Percentiles rank a stretch among this genome's conserved stretches.
Conservation (phyloP, 2,888 invertebrate species). For the Cosmorhoe ocellata region DNA sequence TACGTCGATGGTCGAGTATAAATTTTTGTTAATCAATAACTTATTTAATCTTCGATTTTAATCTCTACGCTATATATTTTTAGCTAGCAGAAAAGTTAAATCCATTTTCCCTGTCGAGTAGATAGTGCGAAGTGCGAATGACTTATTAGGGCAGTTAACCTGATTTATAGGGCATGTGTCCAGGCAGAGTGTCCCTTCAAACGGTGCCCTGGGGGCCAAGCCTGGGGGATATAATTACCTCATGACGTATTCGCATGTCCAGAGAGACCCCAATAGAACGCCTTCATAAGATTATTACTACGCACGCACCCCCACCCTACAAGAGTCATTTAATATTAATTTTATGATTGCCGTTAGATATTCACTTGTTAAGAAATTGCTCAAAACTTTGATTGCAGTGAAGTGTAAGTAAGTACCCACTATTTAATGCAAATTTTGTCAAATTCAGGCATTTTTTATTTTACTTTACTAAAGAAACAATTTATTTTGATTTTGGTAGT, state of each 20-base stretch:
- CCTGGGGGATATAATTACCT: slow-evolving; percentile 60
- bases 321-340: slow-evolving; percentile 25
- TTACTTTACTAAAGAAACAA: no score
- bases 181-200: slow-evolving; percentile 41
- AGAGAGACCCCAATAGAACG: slow-evolving; percentile 48
- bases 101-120: slow-evolving; percentile 7
- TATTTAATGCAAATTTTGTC: no score
- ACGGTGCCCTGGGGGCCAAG: slow-evolving; percentile 43
- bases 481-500: no score
- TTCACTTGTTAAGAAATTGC: slow-evolving; percentile 18
- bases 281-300: slow-evolving; percentile 54
- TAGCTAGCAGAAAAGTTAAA: slow-evolving; percentile 22
- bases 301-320: slow-evolving; percentile 46
- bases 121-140: slow-evolving; percentile 50
- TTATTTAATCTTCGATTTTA: not conserved
- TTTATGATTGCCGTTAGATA: slow-evolving; percentile 22
- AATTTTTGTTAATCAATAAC: no score
- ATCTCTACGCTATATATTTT: not conserved
- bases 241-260: slow-evolving; percentile 42
- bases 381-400: not conserved
- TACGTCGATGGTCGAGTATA: not conserved
- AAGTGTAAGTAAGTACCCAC: slow-evolving; percentile 15
- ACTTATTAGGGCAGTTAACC: slow-evolving; percentile 53
- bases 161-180: slow-evolving; percentile 62
- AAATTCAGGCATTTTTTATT: no score